Base-by-base conservation (phyloP, 1,140 invertebrate genomes). In the Hormaphis cornu region DNA sequence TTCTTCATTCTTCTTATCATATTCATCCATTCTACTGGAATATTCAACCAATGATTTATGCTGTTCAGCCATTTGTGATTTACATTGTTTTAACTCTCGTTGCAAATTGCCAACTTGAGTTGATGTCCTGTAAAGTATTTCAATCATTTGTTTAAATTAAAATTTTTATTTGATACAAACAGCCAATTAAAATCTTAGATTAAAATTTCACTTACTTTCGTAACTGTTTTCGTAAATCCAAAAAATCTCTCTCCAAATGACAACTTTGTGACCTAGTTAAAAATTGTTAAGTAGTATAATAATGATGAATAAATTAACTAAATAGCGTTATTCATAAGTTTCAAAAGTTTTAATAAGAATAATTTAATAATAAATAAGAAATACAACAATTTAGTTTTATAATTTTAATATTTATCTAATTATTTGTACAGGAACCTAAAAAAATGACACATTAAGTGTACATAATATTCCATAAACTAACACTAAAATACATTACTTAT, bases 1-100 rank as follows among this genome's bases (percentile, higher is more conserved):
- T 76, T 92, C 89, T 74, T 93, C 90, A 78, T 90, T 90, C 76
- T 93, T 93, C 76, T 92, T 92, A 73, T 92, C 90, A 74, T 90
- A 88, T 73, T 93, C 90, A 74, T 93, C 90, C 48, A 92, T 80
- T 2, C 89, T 83, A 73, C 85, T 87, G 0, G 87, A 87, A 76
- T 90, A 90, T 73, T 92, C 90, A 35, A 90, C 76, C 20, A 92
- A 86, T 76, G 90, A 89, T 74, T 91, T 91, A 74, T 90, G 87
- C 76, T 91, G 89, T 58, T 91, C 87, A 0, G 84, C 84, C 33
- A 87, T 86, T 79, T 90, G 91, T 42, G 86, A 82, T 76, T 89
- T 90, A 75, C 88, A 91, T 48, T 80, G 83, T 71, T 86, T 83
- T 33, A 93, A 76, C 73, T 92, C 89, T 72, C 86, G 86, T 63